Evolutionary conservation across 2,888 invertebrate genomes (phyloP).

Genomic region (Drosophila barbarae): DNA sequence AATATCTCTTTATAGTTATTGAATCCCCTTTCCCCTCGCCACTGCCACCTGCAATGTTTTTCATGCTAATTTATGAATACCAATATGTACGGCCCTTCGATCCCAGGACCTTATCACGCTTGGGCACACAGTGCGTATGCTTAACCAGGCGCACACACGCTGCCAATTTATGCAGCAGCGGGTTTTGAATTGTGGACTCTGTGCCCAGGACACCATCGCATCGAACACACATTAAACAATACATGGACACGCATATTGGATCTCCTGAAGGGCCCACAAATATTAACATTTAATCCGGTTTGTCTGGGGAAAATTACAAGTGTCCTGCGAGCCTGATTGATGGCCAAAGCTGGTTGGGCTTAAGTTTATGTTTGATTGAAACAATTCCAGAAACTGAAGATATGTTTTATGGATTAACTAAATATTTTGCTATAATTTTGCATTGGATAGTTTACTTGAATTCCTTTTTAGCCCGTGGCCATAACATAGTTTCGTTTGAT

Average conservation of each 20-base stretch:
- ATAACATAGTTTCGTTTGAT: neutral
- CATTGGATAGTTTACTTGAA: neutral
- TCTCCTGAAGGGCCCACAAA: slow-evolving; percentile 7
- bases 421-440: neutral
- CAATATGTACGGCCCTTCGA: slow-evolving; percentile 5
- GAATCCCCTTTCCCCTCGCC: neutral
- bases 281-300: slow-evolving; percentile 30
- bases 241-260: slow-evolving; percentile 1
- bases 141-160: slow-evolving; percentile 50
- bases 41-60: slow-evolving; percentile 36
- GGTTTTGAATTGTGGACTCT: slow-evolving; percentile 8
- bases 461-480: neutral
- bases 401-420: neutral
- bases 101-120: slow-evolving; percentile 39
- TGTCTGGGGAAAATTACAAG: slow-evolving; percentile 18
- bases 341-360: slow-evolving; percentile 1
- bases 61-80: slow-evolving; percentile 27
- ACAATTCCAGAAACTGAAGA: neutral
- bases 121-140: slow-evolving; percentile 62
- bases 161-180: slow-evolving; percentile 32
- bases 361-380: neutral
- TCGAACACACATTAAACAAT: slow-evolving; percentile 4
- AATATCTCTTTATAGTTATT: slow-evolving; percentile 10
- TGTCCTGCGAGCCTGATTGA: slow-evolving; percentile 9
- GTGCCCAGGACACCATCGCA: neutral